phyloP scores from a whole-genome alignment of 2,888 invertebrate species.

The Macrosoma leucophasiata region DNA sequence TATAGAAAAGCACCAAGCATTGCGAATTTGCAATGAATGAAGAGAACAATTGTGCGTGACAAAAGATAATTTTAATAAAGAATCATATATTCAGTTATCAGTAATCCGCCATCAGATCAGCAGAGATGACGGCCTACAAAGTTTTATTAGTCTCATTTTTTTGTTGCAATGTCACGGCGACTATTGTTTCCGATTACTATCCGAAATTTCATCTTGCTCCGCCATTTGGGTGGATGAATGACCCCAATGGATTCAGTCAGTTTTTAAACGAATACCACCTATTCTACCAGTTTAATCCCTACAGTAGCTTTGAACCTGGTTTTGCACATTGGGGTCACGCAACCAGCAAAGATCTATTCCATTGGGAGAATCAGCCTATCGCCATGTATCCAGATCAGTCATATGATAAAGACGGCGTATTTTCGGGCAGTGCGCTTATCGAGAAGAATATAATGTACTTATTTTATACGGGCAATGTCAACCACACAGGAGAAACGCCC shows the following conservation, averaged over 20 bases:
- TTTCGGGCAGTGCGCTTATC: conserved; percentile 36
- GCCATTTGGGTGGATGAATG: conserved; percentile 41
- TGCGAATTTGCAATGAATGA: too few species aligned
- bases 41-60: not conserved
- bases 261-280: conserved; percentile 39
- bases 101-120: not conserved
- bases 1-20: too few species aligned
- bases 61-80: conserved; percentile 5
- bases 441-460: conserved; percentile 31
- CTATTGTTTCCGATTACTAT: conserved; percentile 27
- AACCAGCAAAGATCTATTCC: conserved; percentile 37
- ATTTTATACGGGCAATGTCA: conserved; percentile 31
- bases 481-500: conserved; percentile 23
- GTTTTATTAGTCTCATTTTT: conserved; percentile 30
- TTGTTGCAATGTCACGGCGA: conserved; percentile 26
- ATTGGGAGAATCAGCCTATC: conserved; percentile 41
- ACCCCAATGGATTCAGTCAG: conserved; percentile 46
- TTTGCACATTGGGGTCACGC: conserved; percentile 49
- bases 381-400: conserved; percentile 36
- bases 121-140: conserved; percentile 8
- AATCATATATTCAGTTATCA: conserved; percentile 7
- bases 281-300: conserved; percentile 43
- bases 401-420: conserved; percentile 32
- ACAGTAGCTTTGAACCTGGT: conserved; percentile 22
- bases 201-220: conserved; percentile 26